Percentiles rank a stretch among this genome's conserved stretches.
Evolutionary conservation across 2,113 vertebrate genomes (phyloP).

Genomic region (Nothocercus julius): DNA sequence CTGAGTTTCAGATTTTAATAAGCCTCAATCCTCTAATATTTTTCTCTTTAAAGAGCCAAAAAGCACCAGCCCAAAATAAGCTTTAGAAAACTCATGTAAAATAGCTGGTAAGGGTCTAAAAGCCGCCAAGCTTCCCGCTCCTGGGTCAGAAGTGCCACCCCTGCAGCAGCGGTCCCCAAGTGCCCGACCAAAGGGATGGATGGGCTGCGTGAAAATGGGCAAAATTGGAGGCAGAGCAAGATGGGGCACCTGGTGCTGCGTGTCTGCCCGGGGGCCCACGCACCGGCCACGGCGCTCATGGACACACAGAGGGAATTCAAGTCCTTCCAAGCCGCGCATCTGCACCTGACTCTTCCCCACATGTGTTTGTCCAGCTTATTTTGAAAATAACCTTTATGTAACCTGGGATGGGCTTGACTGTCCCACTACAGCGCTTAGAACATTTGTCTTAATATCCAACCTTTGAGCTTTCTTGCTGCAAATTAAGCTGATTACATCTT

Average conservation of each 20-base stretch:
- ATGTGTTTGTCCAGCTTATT: neutral
- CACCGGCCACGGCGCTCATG: neutral
- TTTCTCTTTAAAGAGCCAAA: conserved; percentile 61
- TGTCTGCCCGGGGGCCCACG: neutral
- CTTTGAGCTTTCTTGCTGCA: neutral
- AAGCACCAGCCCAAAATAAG: conserved; percentile 56
- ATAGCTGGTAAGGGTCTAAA: conserved; percentile 50
- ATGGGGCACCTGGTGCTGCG: too few species aligned
- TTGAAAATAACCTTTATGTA: neutral
- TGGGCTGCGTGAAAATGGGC: neutral
- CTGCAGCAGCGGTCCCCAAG: neutral
- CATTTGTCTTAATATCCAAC: neutral
- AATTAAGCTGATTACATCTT: conserved; percentile 11
- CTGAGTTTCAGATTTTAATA: conserved; percentile 70
- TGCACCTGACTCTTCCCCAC: neutral
- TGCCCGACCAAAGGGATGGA: neutral
- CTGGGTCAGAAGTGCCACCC: conserved; percentile 12
- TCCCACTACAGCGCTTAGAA: neutral
- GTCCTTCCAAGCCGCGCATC: accelerated
- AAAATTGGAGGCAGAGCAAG: neutral
- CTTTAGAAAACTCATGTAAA: conserved; percentile 58
- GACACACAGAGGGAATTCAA: neutral
- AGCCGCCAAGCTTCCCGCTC: neutral
- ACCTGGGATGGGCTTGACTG: neutral
- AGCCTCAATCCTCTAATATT: conserved; percentile 53